phyloP scores from a whole-genome alignment of 2,797 vertebrate genomes.

The Anas capensis region DNA sequence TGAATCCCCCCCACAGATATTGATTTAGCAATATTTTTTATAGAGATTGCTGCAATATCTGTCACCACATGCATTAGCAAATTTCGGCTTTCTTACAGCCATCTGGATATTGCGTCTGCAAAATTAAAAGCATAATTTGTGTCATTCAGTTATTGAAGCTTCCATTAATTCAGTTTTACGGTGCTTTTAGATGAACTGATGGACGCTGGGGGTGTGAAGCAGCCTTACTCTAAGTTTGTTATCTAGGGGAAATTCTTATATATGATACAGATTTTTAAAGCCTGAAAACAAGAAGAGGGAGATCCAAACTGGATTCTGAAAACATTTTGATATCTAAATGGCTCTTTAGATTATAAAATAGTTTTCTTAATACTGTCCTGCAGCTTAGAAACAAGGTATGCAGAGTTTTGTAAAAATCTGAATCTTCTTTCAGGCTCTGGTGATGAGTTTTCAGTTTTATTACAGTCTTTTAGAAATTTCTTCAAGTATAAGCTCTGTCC shows the following conservation, averaged over 20 bases:
- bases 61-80: neutral
- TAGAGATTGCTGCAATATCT: neutral
- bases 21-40: neutral
- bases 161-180: neutral
- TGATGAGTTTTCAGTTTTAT: neutral
- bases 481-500: neutral
- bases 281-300: neutral
- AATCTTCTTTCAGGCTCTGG: neutral
- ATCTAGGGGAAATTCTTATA: neutral
- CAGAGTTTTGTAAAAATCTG: neutral
- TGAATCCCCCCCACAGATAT: neutral
- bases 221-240: neutral
- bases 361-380: neutral
- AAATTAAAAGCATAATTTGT: neutral
- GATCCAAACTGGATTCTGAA: neutral
- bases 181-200: neutral
- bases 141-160: neutral
- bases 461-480: neutral
- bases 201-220: neutral
- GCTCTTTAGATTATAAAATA: neutral
- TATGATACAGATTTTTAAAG: neutral
- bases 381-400: neutral
- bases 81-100: neutral
- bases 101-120: neutral
- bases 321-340: neutral